phyloP scores from a whole-genome alignment of 2,888 invertebrate species.

The Matsumyia berberina region DNA sequence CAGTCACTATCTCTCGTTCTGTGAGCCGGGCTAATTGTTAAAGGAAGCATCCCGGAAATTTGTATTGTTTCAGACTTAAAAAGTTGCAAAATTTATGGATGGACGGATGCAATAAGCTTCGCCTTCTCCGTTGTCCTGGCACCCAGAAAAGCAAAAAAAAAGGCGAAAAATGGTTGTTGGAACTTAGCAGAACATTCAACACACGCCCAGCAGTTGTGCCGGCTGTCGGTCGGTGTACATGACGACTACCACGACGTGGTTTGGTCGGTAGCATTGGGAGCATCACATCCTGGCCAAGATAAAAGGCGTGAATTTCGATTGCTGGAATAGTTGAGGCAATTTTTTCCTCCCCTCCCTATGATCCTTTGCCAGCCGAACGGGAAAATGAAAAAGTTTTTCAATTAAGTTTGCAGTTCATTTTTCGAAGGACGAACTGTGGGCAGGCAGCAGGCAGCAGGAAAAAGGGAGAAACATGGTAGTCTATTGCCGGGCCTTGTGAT shows the following conservation, averaged over 20 bases:
- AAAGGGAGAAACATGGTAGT: conserved; percentile 1
- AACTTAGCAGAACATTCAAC: conserved; percentile 51
- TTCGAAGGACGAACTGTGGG: conserved; percentile 64
- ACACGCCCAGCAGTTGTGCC: conserved; percentile 13
- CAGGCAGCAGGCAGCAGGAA: too few species aligned
- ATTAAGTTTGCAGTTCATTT: conserved; percentile 76
- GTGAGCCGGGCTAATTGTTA: conserved; percentile 69
- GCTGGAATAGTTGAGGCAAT: conserved; percentile 65
- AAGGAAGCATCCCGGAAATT: conserved; percentile 75
- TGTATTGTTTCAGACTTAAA: conserved; percentile 75
- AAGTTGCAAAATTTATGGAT: conserved; percentile 76
- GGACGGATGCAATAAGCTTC: conserved; percentile 74
- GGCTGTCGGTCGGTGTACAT: conserved; percentile 49
- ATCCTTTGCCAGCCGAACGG: conserved; percentile 41
- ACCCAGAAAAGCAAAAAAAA: not conserved
- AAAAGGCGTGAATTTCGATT: conserved; percentile 74
- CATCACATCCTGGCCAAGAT: conserved; percentile 40
- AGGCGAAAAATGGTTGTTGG: conserved; percentile 62
- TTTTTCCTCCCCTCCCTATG: conserved; percentile 36
- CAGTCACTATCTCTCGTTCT: conserved; percentile 37
- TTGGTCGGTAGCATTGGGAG: conserved; percentile 19
- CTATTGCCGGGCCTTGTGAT: conserved; percentile 21
- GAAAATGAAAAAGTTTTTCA: conserved; percentile 75
- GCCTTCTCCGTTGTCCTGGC: conserved; percentile 35
- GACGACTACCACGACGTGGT: conserved; percentile 46